Percentiles rank a stretch among this genome's conserved stretches.
Conservation (phyloP, 2,888 invertebrate genomes). For the Aquatica leii region DNA sequence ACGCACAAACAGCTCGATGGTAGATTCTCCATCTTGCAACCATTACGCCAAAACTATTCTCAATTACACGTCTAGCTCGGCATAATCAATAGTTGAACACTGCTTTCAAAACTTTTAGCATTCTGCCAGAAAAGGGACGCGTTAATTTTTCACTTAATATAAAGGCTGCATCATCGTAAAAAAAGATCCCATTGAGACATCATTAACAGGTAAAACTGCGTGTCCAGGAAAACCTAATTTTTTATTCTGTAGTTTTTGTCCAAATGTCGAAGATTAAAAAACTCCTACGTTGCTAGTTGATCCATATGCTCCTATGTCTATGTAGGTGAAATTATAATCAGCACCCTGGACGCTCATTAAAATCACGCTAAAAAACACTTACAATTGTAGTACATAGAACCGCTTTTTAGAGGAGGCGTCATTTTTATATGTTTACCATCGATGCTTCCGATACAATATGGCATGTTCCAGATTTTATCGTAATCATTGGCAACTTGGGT, state of each 20-base stretch:
- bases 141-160: slow-evolving; percentile 17
- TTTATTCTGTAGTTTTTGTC: neutral
- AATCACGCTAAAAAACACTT: slow-evolving; percentile 48
- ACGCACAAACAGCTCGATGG: slow-evolving; percentile 27
- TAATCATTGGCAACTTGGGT: neutral
- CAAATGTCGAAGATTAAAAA: slow-evolving; percentile 29
- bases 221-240: neutral
- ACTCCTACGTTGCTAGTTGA: slow-evolving; percentile 49
- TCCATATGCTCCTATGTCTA: slow-evolving; percentile 49
- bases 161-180: slow-evolving; percentile 25
- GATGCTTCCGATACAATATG: slow-evolving; percentile 46
- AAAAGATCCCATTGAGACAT: slow-evolving; percentile 14
- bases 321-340: slow-evolving; percentile 48
- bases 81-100: slow-evolving; percentile 23
- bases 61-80: slow-evolving; percentile 29
- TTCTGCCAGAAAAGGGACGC: slow-evolving; percentile 15
- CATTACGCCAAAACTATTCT: slow-evolving; percentile 37
- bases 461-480: slow-evolving; percentile 5
- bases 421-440: slow-evolving; percentile 48
- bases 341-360: slow-evolving; percentile 48
- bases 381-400: slow-evolving; percentile 49
- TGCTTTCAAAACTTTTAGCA: slow-evolving; percentile 17
- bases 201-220: no score
- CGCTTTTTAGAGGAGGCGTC: slow-evolving; percentile 45
- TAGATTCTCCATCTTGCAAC: slow-evolving; percentile 35